Evolutionary conservation across 2,888 invertebrate species (phyloP), one percentile per base, ranked within the genome.

Genomic region (Hipparchia sbordonii): DNA sequence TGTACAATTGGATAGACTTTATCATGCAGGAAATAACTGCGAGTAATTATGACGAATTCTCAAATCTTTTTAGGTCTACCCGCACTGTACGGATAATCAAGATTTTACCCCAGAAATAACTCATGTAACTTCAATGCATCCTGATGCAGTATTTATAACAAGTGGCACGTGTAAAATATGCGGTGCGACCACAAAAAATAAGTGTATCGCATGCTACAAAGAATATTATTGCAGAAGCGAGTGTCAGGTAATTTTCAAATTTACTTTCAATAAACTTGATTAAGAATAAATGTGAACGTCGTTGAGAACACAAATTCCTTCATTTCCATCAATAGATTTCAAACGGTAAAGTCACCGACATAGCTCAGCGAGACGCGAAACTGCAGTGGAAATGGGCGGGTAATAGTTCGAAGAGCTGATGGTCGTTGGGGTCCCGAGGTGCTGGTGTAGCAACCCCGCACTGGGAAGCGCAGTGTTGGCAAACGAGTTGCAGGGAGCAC

Each of bases 241-340:
- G 45, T 89, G 89, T 71, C 84, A 85, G 87, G 89, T 88, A 82
- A 77, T 13, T 60, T 51, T 63, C 51, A 23, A 63, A 10, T n/a
- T 6, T 7, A 48, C 48, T 48, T 8, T 6, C 6, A 48, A 48
- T 48, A 48, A n/a, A 54, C 1, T 54, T 12, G n/a, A 6, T n/a
- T 10, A 4, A n/a, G n/a, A 54, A 5, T 6, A 6, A 54, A 54
- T 12, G 5, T 1, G 5, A 12, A 10, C 54, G 12, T 4, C n/a
- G 6, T 54, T 54, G n/a, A 54, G 52, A 52, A 52, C 10, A 52
- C 10, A 52, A 52, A 52, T 12, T 12, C 4, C 12, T 52, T 52
- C 2, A 39, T 39, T 39, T 4, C 3, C 39, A 39, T 23, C 23
- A 23, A 23, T 23, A 23, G 23, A 23, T 23, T 23, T 23, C 23